Evolutionary conservation across 2,888 invertebrate genomes (phyloP).

Genomic region (Julus scandinavius): DNA sequence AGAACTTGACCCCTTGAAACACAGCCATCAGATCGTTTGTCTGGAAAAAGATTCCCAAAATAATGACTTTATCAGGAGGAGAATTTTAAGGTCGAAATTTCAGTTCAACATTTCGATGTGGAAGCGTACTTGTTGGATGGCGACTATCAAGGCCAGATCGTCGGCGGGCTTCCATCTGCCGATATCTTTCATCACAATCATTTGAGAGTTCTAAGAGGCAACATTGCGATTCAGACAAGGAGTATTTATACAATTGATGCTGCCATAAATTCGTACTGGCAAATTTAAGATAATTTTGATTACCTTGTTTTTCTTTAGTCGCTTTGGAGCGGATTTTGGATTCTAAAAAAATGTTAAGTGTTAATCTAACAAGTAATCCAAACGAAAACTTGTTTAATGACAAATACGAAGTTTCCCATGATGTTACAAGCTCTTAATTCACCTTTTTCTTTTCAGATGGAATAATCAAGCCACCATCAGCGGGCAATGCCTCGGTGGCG

Average conservation of each 20-base stretch:
- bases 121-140: slow-evolving; percentile 81
- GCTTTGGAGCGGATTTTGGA: slow-evolving; percentile 58
- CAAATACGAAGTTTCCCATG: no score
- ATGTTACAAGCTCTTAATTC: background rate
- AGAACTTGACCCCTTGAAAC: slow-evolving; percentile 93
- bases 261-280: no score
- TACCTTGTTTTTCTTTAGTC: slow-evolving; percentile 60
- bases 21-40: slow-evolving; percentile 74
- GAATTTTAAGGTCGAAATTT: no score
- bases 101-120: background rate
- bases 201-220: slow-evolving; percentile 58
- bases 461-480: slow-evolving; percentile 64
- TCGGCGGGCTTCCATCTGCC: slow-evolving; percentile 98
- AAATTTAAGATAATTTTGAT: background rate
- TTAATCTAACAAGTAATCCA: background rate
- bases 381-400: background rate
- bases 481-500: slow-evolving; percentile 77
- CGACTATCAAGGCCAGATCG: slow-evolving; percentile 91
- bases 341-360: slow-evolving; percentile 54
- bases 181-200: slow-evolving; percentile 65
- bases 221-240: background rate
- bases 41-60: slow-evolving; percentile 64
- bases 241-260: no score
- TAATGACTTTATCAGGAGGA: background rate
- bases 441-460: slow-evolving; percentile 59